Base-by-base conservation (phyloP, 2,797 vertebrate species). In the Centropyge bicolor region DNA sequence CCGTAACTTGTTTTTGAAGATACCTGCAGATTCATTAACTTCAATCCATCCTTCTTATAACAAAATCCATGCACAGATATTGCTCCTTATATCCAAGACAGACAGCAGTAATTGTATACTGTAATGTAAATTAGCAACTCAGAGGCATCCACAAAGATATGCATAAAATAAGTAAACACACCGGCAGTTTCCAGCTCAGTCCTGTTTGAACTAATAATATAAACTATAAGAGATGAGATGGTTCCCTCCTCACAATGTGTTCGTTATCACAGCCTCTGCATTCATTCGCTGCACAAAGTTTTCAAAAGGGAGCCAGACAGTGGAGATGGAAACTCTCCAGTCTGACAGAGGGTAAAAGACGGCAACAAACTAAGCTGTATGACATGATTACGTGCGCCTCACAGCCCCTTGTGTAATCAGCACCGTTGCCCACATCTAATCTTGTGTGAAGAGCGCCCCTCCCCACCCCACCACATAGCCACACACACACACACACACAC, bases 331-430 rank as follows among this genome's bases (percentile, higher is more conserved):
- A 90, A 80, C 70, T 86, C 87, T 89, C 65, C 78, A 81, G 45
- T 57, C 62, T 73, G 78, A 74, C 81, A 75, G 65, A 77, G 79
- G 71, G 74, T 60, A 62, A 70, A 71, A 87, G 78, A 86, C 71
- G 70, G 77, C 76, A 68, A 81, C 62, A 91, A 84, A 84, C 81
- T 90, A 84, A 88, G 83, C 88, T 75, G 62, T 81, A 78, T 91
- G 85, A 85, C 75, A 60, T 94, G 90, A 94, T 93, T 93, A 79
- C 48, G 36, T 76, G 72, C 63, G 69, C 85, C 86, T 90, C 82
- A 81, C 85, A 83, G 87, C 82, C 88, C 79, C 92, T 94, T 86
- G 87, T 92, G 92, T 90, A 95, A 95, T 95, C 95, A 94, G 88
- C 80, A 66, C 86, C 48, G 16, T 83, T 88, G 87, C 85, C 81